phyloP scores from a whole-genome alignment of 2,797 vertebrate species.

The Cossypha niveicapilla region DNA sequence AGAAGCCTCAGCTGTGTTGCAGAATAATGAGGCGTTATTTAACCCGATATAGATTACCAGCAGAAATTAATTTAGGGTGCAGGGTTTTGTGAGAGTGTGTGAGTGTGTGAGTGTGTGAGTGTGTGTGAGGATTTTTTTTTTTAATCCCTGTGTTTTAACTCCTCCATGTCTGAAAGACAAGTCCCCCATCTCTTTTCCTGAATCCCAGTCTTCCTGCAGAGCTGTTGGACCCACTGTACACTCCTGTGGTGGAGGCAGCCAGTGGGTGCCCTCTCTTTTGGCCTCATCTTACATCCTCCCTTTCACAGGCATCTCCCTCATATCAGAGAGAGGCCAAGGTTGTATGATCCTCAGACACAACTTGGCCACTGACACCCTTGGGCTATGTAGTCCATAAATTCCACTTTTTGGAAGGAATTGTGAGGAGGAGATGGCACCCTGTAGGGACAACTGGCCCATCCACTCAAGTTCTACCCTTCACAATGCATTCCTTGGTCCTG shows the following conservation, averaged over 20 bases:
- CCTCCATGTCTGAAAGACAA: slow-evolving; percentile 9
- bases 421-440: not conserved
- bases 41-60: slow-evolving; percentile 82
- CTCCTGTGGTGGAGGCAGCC: not conserved
- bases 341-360: not conserved
- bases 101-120: not conserved
- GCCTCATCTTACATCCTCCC: not conserved
- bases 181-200: not conserved
- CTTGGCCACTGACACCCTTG: not conserved
- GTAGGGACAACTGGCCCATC: not conserved
- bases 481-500: not conserved
- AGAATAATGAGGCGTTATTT: slow-evolving; percentile 85
- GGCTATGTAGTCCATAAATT: not conserved
- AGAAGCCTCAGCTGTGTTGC: slow-evolving; percentile 85
- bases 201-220: not conserved
- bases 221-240: not conserved
- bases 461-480: not conserved
- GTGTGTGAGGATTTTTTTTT: slow-evolving; percentile 24
- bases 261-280: not conserved
- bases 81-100: slow-evolving; percentile 73
- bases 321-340: not conserved
- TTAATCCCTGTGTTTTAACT: slow-evolving; percentile 30
- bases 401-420: not conserved
- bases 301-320: not conserved
- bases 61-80: slow-evolving; percentile 82